Conservation (phyloP, 2,888 invertebrate genomes). For the Melieria picta region DNA sequence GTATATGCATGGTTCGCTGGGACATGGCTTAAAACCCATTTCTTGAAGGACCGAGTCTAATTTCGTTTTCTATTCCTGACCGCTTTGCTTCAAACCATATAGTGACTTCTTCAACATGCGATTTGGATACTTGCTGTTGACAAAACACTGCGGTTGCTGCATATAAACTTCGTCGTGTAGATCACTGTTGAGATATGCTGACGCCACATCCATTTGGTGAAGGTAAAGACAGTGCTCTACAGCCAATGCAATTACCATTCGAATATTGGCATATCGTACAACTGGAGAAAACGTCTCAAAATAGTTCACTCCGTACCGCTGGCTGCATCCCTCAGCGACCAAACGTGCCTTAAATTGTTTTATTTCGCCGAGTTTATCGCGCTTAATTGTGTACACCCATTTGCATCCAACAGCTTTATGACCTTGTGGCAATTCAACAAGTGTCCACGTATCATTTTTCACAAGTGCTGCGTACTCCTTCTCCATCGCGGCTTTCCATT, state of each 20-base stretch:
- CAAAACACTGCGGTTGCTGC: slow-evolving; percentile 37
- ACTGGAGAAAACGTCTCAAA: slow-evolving; percentile 34
- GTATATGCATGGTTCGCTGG: slow-evolving; percentile 39
- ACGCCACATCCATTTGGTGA: slow-evolving; percentile 18
- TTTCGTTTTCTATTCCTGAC: slow-evolving; percentile 40
- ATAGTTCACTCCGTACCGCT: slow-evolving; percentile 31
- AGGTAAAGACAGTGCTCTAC: slow-evolving; percentile 14
- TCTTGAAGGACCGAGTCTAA: slow-evolving; percentile 34
- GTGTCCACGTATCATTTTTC: slow-evolving; percentile 38
- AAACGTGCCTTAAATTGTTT: slow-evolving; percentile 30
- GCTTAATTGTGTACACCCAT: slow-evolving; percentile 30
- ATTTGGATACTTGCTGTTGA: slow-evolving; percentile 30
- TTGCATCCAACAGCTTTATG: slow-evolving; percentile 35
- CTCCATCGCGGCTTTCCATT: slow-evolving; percentile 43
- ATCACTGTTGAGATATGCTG: slow-evolving; percentile 36
- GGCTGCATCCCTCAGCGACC: slow-evolving; percentile 35
- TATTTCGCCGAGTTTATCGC: slow-evolving; percentile 4
- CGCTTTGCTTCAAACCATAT: slow-evolving; percentile 42
- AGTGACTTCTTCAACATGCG: slow-evolving; percentile 38
- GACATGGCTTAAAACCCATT: slow-evolving; percentile 34
- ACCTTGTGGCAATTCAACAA: slow-evolving; percentile 34
- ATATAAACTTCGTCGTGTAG: slow-evolving; percentile 39
- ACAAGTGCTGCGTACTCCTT: slow-evolving; percentile 41
- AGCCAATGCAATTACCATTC: slow-evolving; percentile 32
- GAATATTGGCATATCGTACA: slow-evolving; percentile 35